Conservation (phyloP, 2,797 vertebrate species). For the Sebastes vulpes region DNA sequence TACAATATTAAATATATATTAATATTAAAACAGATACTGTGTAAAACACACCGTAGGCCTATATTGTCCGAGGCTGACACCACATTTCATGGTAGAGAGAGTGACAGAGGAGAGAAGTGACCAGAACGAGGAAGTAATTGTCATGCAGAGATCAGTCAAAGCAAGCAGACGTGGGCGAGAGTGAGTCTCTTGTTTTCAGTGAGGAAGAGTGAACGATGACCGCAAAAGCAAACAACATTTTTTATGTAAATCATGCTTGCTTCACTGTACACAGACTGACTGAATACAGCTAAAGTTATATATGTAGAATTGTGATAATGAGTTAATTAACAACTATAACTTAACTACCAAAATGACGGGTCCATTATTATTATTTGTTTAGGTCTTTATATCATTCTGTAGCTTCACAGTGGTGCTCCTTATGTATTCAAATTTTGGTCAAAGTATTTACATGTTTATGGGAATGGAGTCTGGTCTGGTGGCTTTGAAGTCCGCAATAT, state of each 20-base stretch:
- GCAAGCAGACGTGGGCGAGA: constrained; percentile 15
- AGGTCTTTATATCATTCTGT: no score
- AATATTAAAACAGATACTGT: neutral
- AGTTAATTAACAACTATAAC: no score
- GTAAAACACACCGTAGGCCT: neutral
- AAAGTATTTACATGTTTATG: no score
- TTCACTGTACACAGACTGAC: neutral
- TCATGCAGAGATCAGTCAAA: constrained; percentile 1
- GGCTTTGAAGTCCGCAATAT: no score
- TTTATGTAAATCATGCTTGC: neutral
- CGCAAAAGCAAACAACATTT: neutral
- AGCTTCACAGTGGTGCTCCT: no score
- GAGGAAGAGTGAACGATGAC: neutral
- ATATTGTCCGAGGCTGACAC: neutral
- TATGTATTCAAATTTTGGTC: neutral
- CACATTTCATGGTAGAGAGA: neutral
- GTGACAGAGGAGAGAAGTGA: neutral
- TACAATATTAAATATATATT: neutral
- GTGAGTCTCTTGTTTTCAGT: neutral
- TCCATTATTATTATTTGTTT: no score
- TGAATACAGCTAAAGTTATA: neutral
- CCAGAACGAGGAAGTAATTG: constrained; percentile 27
- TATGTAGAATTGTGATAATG: neutral
- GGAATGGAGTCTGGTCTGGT: no score
- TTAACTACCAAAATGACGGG: no score